Percentiles rank a stretch among this genome's conserved stretches.
Conservation (phyloP, 2,888 invertebrate genomes). For the Abscondita cerata region DNA sequence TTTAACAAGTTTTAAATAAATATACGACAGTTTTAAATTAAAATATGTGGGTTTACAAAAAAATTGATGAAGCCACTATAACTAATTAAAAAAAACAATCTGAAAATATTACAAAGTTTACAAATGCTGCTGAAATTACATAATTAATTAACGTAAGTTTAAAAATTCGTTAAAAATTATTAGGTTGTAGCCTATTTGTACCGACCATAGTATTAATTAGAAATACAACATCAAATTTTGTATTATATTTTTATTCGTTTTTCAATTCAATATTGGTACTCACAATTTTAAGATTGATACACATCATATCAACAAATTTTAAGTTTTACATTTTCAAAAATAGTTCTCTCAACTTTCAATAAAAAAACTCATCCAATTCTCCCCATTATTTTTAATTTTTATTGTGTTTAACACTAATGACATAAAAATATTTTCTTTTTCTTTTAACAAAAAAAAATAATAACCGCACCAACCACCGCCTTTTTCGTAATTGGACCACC, state of each 20-base stretch:
- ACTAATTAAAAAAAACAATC: slow-evolving; percentile 20
- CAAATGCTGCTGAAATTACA: slow-evolving; percentile 27
- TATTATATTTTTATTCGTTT: slow-evolving; percentile 14
- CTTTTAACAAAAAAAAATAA: background rate
- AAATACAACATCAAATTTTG: slow-evolving; percentile 26
- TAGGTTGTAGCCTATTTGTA: slow-evolving; percentile 30
- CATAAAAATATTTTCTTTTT: slow-evolving; percentile 22
- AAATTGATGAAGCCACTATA: slow-evolving; percentile 27
- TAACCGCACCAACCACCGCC: slow-evolving; percentile 7
- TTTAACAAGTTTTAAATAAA: slow-evolving; percentile 32
- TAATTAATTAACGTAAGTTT: slow-evolving; percentile 17
- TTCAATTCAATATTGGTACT: slow-evolving; percentile 21
- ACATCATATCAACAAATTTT: slow-evolving; percentile 8
- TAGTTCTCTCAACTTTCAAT: slow-evolving; percentile 18
- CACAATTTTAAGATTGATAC: slow-evolving; percentile 18
- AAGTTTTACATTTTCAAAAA: slow-evolving; percentile 22
- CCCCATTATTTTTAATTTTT: slow-evolving; percentile 6
- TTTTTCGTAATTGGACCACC: slow-evolving; percentile 4
- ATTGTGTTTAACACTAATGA: slow-evolving; percentile 26
- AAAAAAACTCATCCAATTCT: slow-evolving; percentile 15
- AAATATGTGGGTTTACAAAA: slow-evolving; percentile 22
- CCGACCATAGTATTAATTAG: slow-evolving; percentile 27
- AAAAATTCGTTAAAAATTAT: slow-evolving; percentile 23
- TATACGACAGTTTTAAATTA: slow-evolving; percentile 26
- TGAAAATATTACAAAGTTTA: slow-evolving; percentile 31